A percentile compares a stretch with the other conserved stretches of the same genome.
Conservation (phyloP, 2,888 invertebrate species). For the Hydropsyche betteni region DNA sequence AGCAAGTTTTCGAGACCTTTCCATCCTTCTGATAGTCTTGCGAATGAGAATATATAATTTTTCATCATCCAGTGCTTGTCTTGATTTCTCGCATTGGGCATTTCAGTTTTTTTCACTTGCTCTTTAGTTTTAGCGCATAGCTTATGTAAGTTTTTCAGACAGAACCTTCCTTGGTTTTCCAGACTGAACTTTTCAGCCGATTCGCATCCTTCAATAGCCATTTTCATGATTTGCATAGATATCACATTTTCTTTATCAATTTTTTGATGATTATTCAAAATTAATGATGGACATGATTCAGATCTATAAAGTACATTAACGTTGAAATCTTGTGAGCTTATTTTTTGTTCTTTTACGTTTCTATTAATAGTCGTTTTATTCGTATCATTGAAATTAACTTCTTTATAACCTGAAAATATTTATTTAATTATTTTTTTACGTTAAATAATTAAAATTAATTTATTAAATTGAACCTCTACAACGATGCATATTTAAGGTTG, state of each 20-base stretch:
- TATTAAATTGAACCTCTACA: too few relatives aligned
- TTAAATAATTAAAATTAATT: too few relatives aligned
- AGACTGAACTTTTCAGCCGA: neutral
- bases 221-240: neutral
- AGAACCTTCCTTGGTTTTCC: slow-evolving; percentile 5
- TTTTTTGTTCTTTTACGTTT: too few relatives aligned
- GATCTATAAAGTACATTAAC: too few relatives aligned
- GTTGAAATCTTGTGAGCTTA: too few relatives aligned
- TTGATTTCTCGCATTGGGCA: neutral
- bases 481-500: neutral
- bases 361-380: too few relatives aligned
- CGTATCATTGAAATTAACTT: too few relatives aligned
- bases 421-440: too few relatives aligned
- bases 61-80: neutral
- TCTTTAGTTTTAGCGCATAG: neutral
- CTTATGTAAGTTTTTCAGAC: neutral
- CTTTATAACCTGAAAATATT: too few relatives aligned
- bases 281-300: too few relatives aligned
- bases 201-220: neutral
- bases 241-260: neutral
- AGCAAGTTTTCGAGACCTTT: neutral
- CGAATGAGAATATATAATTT: slow-evolving; percentile 1
- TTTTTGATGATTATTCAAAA: neutral
- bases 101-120: neutral
- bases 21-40: neutral